Base-by-base conservation (phyloP, 2,888 invertebrate species). In the Epinotia bilunana region DNA sequence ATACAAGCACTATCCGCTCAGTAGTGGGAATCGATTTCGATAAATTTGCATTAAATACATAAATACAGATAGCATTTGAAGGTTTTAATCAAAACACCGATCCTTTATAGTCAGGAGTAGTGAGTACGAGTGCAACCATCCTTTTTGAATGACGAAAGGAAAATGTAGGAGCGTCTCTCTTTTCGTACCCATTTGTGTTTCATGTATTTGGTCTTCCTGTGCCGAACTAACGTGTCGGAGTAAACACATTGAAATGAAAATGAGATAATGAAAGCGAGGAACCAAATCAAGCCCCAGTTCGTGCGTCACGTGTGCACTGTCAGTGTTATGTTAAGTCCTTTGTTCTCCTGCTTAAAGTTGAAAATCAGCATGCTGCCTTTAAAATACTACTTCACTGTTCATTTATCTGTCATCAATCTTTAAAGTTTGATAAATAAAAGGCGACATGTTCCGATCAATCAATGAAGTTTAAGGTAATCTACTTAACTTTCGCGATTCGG, bases 401-500 rank as follows among this genome's bases (percentile, higher is more conserved):
- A 61, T 33, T 61, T 33, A 61, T 61, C 9, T 61, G 61, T 61
- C n/a, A 61, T n/a, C 23, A 33, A 16, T 61, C 61, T n/a, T 12
- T 33, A 33, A 11, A 13, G 23, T 23, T 28, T 60, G 61, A 61
- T 61, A 61, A 61, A n/a, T 33, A 61, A 61, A 61, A 55, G 7
- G 20, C 12, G 46, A 69, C 60, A 46, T 28, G 58, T 57, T 18
- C 18, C 16, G n/a, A 49, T 67, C 65, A 53, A 60, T 73, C 65
- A 53, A 33, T 23, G 0, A 23, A 61, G 28, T 73, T 60, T 49
- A 73, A 71, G 49, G 64, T 72, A 72, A 73, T 73, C 60, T 39
- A 60, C 65, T 60, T 60, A 39, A 53, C 60, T 60, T 67, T 67
- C 60, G 72, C 60, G 49, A 58, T 60, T 49, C 73, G 73, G 73